Base-by-base conservation (phyloP, 2,888 invertebrate genomes). In the Metalampra italica region DNA sequence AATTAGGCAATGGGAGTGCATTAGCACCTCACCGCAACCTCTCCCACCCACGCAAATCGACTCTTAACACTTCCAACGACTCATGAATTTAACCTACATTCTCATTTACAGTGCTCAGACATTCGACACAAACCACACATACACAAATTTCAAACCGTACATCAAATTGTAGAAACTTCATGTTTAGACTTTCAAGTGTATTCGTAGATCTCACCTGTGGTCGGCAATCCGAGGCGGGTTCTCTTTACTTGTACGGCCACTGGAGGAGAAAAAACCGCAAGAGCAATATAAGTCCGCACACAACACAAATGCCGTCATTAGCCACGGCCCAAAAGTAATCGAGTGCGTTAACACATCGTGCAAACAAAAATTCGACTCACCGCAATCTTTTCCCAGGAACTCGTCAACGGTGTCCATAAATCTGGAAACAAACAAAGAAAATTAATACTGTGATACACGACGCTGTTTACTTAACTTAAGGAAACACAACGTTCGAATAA, bases 1-100 rank as follows among this genome's bases (percentile, higher is more conserved):
- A 83, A 86, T 87, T 86, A 86, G 78, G 85, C 84, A 84, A 87
- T 82, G 77, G 78, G 74, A 75, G 70, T 83, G 71, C 85, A 87
- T 88, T 87, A 88, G 82, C 86, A 87, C 87, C 83, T 87, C 71
- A 71, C 63, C 66, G 68, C 74, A 70, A 71, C 70, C 58, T 68
- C 66, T 59, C 74, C 81, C 81, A 70, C 87, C 88, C 84, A 86
- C 87, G 76, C 78, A 61, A 71, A 68, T 66, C 67, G 58, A 63
- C 66, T 68, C 64, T 63, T 22, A 59, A 65, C 65, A 68, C 64
- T 61, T 60, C 62, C 61, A 66, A 59, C 62, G 56, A 64, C 66
- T 66, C 71, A 67, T 76, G 73, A 75, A 72, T 77, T 72, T 75
- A 80, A 78, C 81, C 81, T 70, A 80, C 73, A 73, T 75, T 56